Evolutionary conservation across 2,888 invertebrate genomes (phyloP), one percentile per base, ranked within the genome.

Genomic region (Xestia sexstrigata): DNA sequence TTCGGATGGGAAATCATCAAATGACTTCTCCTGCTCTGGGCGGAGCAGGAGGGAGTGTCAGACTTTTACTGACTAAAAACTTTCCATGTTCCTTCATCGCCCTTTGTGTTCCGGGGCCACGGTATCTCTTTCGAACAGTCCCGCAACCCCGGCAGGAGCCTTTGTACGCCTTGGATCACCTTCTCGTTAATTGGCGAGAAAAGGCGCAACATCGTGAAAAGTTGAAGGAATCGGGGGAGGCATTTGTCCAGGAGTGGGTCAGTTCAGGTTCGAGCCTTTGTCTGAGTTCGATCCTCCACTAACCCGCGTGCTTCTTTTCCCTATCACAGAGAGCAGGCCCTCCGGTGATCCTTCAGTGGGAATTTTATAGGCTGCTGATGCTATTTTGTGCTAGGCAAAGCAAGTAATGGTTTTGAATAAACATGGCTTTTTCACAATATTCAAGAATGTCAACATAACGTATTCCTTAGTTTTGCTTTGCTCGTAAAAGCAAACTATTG

Each of bases 401-500:
- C 23, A n/a, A n/a, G n/a, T 30, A 69, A n/a, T 39, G 39, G 11
- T 39, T 69, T 69, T 67, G 42, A 65, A 65, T 47, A 47, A 67
- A 47, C 47, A 39, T 60, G 23, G 23, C 42, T 55, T 66, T 52
- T 65, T 30, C 30, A n/a, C 23, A 62, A 47, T 23, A 47, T 74
- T 55, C 45, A 74, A 55, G 65, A 62, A 55, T 79, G 79, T 47
- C 60, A 67, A 35, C 47, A 58, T 62, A 70, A 62, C 70, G 30
- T 67, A 70, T 72, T 72, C 71, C 39, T 60, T 42, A 72, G 82
- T 55, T 63, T 52, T 67, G 58, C 52, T 76, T 39, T 60, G 49
- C n/a, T 73, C 83, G 73, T 79, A 73, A 79, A 79, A 70, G 45
- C 26, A 42, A 74, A 76, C 75, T 68, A 83, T 83, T 83, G 83